A percentile compares a stretch with the other conserved stretches of the same genome.
phyloP scores from a whole-genome alignment of 2,888 invertebrate genomes.

The Mythimna albipuncta region DNA sequence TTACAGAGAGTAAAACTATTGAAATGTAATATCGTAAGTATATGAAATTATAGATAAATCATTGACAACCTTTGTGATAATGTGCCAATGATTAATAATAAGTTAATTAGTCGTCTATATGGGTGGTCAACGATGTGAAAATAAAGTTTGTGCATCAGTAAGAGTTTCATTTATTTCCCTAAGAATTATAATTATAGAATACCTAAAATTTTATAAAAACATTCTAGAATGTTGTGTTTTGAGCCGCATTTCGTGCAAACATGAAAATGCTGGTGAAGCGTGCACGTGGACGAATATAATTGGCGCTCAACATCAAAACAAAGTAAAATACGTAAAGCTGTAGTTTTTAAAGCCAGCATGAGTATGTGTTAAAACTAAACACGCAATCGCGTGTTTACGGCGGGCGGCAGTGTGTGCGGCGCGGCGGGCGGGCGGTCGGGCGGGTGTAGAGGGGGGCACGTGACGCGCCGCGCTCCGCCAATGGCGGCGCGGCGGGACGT shows the following conservation, averaged over 20 bases:
- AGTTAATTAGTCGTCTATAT: conserved; percentile 72
- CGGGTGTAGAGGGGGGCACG: conserved; percentile 70
- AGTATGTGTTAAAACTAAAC: conserved; percentile 79
- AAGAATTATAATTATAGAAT: not conserved
- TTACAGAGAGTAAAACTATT: conserved; percentile 61
- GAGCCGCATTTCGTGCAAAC: conserved; percentile 36
- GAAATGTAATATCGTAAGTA: conserved; percentile 58
- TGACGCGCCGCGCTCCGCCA: conserved; percentile 76
- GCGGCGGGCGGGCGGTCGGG: conserved; percentile 48
- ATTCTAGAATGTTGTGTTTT: not conserved
- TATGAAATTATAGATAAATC: conserved; percentile 75
- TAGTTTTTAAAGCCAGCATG: conserved; percentile 81
- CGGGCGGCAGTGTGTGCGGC: conserved; percentile 62
- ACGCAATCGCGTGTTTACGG: conserved; percentile 73
- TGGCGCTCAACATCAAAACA: conserved; percentile 81
- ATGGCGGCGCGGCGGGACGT: conserved; percentile 73
- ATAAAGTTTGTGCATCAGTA: conserved; percentile 68
- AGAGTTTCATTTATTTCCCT: conserved; percentile 43
- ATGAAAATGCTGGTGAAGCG: conserved; percentile 55
- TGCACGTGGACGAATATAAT: conserved; percentile 67
- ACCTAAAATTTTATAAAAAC: not conserved
- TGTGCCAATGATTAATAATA: conserved; percentile 90
- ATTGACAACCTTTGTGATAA: conserved; percentile 90
- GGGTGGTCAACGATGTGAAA: conserved; percentile 68
- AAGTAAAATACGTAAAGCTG: conserved; percentile 79